Evolutionary conservation across 2,113 vertebrate species (phyloP).

Genomic region (Hystrix cristata): DNA sequence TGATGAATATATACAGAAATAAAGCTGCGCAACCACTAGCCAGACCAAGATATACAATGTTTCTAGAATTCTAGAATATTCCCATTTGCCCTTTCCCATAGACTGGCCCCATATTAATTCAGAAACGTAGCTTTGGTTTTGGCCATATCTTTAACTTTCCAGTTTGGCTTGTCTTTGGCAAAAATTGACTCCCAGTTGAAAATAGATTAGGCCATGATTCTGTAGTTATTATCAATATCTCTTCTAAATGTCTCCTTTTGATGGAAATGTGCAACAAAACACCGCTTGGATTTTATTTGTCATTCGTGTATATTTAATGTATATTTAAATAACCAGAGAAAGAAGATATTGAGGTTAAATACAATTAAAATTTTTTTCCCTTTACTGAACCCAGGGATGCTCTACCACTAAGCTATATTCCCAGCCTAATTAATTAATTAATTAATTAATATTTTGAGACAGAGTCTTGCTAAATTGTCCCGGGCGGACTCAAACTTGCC

Average conservation of each 20-base stretch:
- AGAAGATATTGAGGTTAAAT: constrained; percentile 34
- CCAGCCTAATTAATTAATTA: too few relatives aligned
- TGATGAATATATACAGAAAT: constrained; percentile 13
- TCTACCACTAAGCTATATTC: not conserved
- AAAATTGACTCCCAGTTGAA: not conserved
- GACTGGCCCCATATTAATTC: not conserved
- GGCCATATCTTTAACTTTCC: not conserved
- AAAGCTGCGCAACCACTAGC: not conserved
- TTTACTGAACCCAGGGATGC: not conserved
- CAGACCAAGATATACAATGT: not conserved
- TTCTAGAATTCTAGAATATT: not conserved
- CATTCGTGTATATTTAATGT: not conserved
- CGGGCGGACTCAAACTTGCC: not conserved
- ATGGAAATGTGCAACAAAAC: constrained; percentile 13
- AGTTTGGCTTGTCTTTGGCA: constrained; percentile 42
- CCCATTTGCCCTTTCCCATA: not conserved
- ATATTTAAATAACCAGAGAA: constrained; percentile 16
- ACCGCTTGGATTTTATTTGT: not conserved
- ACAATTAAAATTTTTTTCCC: not conserved
- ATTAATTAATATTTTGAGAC: not conserved
- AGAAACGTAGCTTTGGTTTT: constrained; percentile 32
- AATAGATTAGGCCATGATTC: constrained; percentile 19
- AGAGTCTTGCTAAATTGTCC: not conserved
- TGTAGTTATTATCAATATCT: not conserved
- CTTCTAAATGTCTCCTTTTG: constrained; percentile 33